Base-by-base conservation (phyloP, 2,113 vertebrate genomes). In the Corythornis cristatus region DNA sequence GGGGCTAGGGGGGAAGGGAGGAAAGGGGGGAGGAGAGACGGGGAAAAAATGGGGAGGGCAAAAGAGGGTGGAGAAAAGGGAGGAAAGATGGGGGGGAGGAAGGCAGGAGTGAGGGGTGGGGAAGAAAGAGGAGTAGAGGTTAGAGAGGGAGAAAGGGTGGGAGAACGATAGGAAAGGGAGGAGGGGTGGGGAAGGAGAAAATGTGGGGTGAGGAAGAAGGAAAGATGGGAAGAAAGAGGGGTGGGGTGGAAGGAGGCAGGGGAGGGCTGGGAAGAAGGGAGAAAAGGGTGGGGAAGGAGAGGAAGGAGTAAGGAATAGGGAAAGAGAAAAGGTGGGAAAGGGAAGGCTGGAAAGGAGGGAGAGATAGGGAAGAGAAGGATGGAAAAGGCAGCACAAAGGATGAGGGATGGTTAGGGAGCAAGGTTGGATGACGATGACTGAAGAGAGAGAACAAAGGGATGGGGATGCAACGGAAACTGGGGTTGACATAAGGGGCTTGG, bases 401-500 rank as follows among this genome's bases (percentile, higher is more conserved):
- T 56, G 31, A 66, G 31, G 21, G 26, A 45, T 26, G 18, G 20
- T 15, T 50, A 4, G 20, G 29, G 21, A 75, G 16, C 2, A 5
- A 51, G 23, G 8, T 51, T 15, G 51, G 51, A 25, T 37, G 35
- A 50, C 42, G 33, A 43, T 6, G 42, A 8, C 40, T 10, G 16
- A 12, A 50, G 13, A 64, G 45, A 18, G 50, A 25, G 50, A 45
- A 54, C 14, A 53, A 73, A 13, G 4, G 33, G 35, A 40, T 19
- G n/a, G 68, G 61, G 33, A 33, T 46, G 22, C 37, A 7, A 11
- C 29, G 21, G 26, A 11, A 57, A 10, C 10, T 35, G 23, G 13
- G 28, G 4, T 46, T 58, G 14, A 15, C 33, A n/a, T 1, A 1
- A 26, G 37, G 20, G 1, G 2, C 21, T 29, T 26, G 21, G 26